phyloP scores from a whole-genome alignment of 2,888 invertebrate species.

The Lasioglossum oenotherae region DNA sequence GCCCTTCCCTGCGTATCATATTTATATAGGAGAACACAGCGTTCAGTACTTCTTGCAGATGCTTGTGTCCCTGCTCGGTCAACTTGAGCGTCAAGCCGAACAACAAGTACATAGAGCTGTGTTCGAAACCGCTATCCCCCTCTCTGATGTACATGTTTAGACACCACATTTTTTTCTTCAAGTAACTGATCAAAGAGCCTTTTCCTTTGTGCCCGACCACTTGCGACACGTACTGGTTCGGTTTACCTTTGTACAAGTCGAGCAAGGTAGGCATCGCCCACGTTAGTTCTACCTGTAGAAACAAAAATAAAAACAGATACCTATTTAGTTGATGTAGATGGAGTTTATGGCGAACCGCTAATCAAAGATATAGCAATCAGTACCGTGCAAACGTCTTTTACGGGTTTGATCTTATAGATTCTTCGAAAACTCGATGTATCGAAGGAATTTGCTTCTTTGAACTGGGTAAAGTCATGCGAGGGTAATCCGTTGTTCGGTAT shows the following conservation, averaged over 20 bases:
- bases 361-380: not conserved
- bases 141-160: slow-evolving; percentile 90
- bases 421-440: slow-evolving; percentile 88
- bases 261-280: slow-evolving; percentile 88
- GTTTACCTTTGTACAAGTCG: slow-evolving; percentile 90
- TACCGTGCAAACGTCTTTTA: slow-evolving; percentile 90
- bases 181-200: slow-evolving; percentile 92
- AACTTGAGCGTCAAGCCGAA: slow-evolving; percentile 91
- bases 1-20: slow-evolving; percentile 89
- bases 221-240: slow-evolving; percentile 90
- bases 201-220: slow-evolving; percentile 95
- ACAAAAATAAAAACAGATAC: not conserved
- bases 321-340: no score
- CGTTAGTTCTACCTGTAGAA: slow-evolving; percentile 86
- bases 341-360: not conserved
- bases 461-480: slow-evolving; percentile 87
- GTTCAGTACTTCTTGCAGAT: slow-evolving; percentile 90
- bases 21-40: slow-evolving; percentile 92
- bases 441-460: slow-evolving; percentile 86
- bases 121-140: slow-evolving; percentile 91
- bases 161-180: slow-evolving; percentile 92
- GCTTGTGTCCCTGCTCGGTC: slow-evolving; percentile 91
- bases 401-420: slow-evolving; percentile 91
- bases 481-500: slow-evolving; percentile 89
- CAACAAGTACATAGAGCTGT: slow-evolving; percentile 91